Evolutionary conservation across 2,113 vertebrate species (phyloP).

Genomic region (Paralichthys olivaceus): DNA sequence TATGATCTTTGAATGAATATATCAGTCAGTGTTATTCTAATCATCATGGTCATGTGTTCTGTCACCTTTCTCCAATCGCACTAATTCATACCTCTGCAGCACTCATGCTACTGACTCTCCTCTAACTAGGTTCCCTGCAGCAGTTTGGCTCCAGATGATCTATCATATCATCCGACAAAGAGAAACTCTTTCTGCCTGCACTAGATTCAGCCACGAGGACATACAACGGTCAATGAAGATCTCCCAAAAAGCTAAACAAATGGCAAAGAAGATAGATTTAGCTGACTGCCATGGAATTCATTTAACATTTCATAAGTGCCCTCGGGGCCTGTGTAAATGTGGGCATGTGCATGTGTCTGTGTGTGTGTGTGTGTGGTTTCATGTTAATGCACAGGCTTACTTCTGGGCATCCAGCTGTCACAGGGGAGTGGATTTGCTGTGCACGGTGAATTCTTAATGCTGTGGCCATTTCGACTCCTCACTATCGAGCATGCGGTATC

Average conservation of each 20-base stretch:
- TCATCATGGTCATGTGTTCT: too few species aligned
- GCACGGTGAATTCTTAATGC: conserved; percentile 56
- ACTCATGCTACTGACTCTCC: background rate
- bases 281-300: conserved; percentile 31
- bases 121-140: conserved; percentile 13
- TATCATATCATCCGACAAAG: background rate
- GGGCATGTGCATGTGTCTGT: background rate
- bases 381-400: conserved; percentile 36
- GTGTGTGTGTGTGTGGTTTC: conserved; percentile 37
- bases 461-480: conserved; percentile 37
- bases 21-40: too few species aligned
- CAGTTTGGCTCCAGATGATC: conserved; percentile 15
- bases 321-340: conserved; percentile 20
- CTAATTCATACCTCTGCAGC: background rate
- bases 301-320: conserved; percentile 58
- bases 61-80: background rate
- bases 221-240: background rate
- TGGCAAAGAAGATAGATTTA: background rate
- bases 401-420: conserved; percentile 34
- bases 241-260: conserved; percentile 3
- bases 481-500: conserved; percentile 34
- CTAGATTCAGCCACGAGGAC: conserved; percentile 9
- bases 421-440: conserved; percentile 43
- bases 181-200: background rate
- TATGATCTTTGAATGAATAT: too few species aligned